Evolutionary conservation across 2,888 invertebrate genomes (phyloP), one percentile per base, ranked within the genome.

Genomic region (Merodon equestris): DNA sequence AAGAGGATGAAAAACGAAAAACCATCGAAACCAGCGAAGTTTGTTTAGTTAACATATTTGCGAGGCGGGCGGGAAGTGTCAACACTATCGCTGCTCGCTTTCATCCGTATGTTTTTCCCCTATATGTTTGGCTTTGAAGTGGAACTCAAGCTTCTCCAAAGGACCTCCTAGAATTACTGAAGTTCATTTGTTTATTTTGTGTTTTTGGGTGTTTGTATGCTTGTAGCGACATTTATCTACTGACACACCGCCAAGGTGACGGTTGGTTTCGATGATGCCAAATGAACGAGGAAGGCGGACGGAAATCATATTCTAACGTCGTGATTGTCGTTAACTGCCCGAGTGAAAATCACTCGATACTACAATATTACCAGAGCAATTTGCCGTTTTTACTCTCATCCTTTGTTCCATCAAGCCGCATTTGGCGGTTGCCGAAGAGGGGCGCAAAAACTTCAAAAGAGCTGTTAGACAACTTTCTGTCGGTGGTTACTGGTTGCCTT

Each of bases 251-350:
- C 27, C 7, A 4, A 27, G 27, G 27, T 27, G 7, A 7, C 7
- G 3, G 27, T 27, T 7, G 27, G 27, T 27, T 27, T 4, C 7
- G 7, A 7, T 27, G 27, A 27, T 27, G n/a, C n/a, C n/a, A n/a
- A n/a, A n/a, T n/a, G n/a, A n/a, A n/a, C n/a, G n/a, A n/a, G n/a
- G n/a, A n/a, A n/a, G 27, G 27, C 27, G 27, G 7, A 7, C 27
- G 9, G 3, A 50, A 72, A 61, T 68, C 58, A 67, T 73, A 72
- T 67, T 73, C 77, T 63, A 73, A 77, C 73, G 73, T 73, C 68
- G 67, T 73, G 77, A 77, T 77, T 77, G 76, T 66, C 76, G 66
- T 77, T 72, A 77, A 77, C 72, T 77, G 72, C 57, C 72, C 61
- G 72, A 77, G 61, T 54, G 77, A 73, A 73, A 77, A 77, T 77